Evolutionary conservation across 2,888 invertebrate species (phyloP).

Genomic region (Hoplodrina ambigua): DNA sequence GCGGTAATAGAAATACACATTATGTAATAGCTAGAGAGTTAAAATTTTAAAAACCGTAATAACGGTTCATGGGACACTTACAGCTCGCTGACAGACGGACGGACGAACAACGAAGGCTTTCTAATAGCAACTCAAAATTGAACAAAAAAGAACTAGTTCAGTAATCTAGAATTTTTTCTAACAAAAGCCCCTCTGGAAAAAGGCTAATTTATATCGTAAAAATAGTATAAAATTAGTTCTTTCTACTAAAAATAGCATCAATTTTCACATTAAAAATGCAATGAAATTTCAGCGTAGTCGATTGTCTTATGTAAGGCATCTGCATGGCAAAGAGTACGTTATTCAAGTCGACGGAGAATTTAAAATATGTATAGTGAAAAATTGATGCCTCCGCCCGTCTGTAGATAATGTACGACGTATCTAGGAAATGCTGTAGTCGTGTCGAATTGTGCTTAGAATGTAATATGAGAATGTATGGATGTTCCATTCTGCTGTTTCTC

Average conservation of each 20-base stretch:
- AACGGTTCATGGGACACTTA: no score
- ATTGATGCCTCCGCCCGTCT: slow-evolving; percentile 41
- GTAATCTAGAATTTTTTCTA: no score
- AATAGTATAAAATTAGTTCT: slow-evolving; percentile 7
- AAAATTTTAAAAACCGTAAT: no score
- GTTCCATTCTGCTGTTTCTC: slow-evolving; percentile 9
- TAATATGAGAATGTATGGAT: slow-evolving; percentile 10
- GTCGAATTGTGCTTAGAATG: slow-evolving; percentile 24
- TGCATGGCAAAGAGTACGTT: slow-evolving; percentile 59
- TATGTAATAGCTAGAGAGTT: no score
- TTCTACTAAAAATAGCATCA: slow-evolving; percentile 22
- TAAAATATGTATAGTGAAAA: slow-evolving; percentile 60
- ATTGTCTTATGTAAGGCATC: slow-evolving; percentile 57
- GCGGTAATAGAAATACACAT: no score
- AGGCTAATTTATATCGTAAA: not conserved
- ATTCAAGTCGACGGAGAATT: slow-evolving; percentile 38
- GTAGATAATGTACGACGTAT: slow-evolving; percentile 26
- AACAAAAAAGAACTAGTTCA: no score
- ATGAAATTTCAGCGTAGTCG: slow-evolving; percentile 53
- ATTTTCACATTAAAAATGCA: slow-evolving; percentile 61
- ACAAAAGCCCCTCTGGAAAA: no score
- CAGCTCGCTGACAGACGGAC: no score
- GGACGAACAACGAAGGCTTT: no score
- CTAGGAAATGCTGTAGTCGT: slow-evolving; percentile 16
- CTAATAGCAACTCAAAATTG: no score